Evolutionary conservation across 2,113 vertebrate genomes (phyloP).

Genomic region (Butastur rufipennis): DNA sequence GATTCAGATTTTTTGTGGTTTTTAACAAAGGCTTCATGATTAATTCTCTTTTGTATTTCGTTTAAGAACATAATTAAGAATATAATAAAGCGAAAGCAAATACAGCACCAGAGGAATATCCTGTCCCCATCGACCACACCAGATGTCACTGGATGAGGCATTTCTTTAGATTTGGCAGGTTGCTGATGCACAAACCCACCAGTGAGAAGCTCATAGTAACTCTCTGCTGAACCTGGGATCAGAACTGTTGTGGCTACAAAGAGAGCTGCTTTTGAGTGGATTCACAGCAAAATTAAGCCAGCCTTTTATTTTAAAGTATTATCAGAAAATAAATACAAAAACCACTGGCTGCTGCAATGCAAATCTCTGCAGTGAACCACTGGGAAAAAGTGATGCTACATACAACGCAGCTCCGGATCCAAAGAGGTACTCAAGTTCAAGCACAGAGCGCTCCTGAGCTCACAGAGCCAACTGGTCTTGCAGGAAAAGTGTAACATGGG

Average conservation of each 20-base stretch:
- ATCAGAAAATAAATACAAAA: neutral
- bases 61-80: neutral
- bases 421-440: too few species aligned
- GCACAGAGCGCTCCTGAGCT: neutral
- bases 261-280: neutral
- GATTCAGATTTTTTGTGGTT: neutral
- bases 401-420: fast-evolving
- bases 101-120: neutral
- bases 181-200: neutral
- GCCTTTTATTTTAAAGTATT: neutral
- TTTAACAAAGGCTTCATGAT: neutral
- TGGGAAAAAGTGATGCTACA: neutral
- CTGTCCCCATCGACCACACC: neutral
- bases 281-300: neutral
- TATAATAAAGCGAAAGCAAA: neutral
- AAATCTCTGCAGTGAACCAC: neutral
- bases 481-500: neutral
- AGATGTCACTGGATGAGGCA: neutral
- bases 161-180: neutral
- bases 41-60: neutral
- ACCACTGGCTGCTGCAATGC: neutral
- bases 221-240: neutral
- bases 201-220: neutral
- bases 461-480: neutral
- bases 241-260: too few species aligned